phyloP scores from a whole-genome alignment of 2,113 vertebrate genomes.

The Periophthalmus modestus region DNA sequence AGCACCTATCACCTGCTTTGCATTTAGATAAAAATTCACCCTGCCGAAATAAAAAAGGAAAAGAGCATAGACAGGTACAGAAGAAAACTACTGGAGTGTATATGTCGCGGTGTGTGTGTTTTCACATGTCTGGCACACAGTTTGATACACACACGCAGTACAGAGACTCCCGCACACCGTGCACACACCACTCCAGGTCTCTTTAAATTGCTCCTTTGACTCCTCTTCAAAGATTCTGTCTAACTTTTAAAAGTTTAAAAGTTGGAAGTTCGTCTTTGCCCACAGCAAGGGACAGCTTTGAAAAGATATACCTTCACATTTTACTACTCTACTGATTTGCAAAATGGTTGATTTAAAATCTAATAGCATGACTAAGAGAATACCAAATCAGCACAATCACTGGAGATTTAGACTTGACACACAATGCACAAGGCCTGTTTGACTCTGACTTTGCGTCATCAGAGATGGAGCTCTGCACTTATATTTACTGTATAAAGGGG shows the following conservation, averaged over 20 bases:
- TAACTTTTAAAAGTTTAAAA: conserved; percentile 73
- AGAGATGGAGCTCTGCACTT: conserved; percentile 1
- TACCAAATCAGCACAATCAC: conserved; percentile 73
- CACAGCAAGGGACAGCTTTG: conserved; percentile 76
- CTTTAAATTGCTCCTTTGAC: conserved; percentile 79
- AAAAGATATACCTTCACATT: conserved; percentile 68
- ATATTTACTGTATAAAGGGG: not conserved
- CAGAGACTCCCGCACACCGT: conserved; percentile 47
- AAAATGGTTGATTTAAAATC: conserved; percentile 65
- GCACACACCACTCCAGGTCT: conserved; percentile 70
- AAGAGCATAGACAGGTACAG: conserved; percentile 72
- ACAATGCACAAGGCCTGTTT: conserved; percentile 27
- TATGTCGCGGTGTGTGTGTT: conserved; percentile 47
- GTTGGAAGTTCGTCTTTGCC: conserved; percentile 71
- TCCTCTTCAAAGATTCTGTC: conserved; percentile 67
- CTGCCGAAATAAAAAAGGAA: conserved; percentile 70
- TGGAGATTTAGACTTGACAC: conserved; percentile 51
- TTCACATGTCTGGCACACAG: conserved; percentile 57
- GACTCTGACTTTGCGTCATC: conserved; percentile 24
- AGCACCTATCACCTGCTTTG: conserved; percentile 84
- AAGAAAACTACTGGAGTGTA: conserved; percentile 66
- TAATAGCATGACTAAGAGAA: conserved; percentile 62
- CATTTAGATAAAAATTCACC: conserved; percentile 83
- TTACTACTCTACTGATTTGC: conserved; percentile 63
- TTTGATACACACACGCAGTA: conserved; percentile 49